Percentiles rank a stretch among this genome's conserved stretches.
Evolutionary conservation across 2,888 invertebrate species (phyloP).

Genomic region (Idaea biselata): DNA sequence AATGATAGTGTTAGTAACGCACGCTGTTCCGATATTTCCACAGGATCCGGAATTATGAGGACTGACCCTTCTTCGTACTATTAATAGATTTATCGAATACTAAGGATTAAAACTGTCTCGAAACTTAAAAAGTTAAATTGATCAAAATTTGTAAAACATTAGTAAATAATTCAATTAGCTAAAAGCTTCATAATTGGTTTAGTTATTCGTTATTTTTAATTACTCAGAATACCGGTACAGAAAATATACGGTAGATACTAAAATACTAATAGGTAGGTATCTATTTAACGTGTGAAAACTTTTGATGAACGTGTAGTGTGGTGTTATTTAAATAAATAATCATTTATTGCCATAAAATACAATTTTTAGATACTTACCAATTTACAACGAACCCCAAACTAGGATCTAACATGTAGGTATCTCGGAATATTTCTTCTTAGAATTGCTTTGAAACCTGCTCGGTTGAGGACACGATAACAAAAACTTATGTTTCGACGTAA

Average conservation of each 20-base stretch:
- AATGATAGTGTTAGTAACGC: too few species aligned
- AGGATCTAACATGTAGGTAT: too few species aligned
- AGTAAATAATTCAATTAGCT: not conserved
- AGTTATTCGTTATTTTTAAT: not conserved
- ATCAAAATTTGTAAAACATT: not conserved
- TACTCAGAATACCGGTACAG: not conserved
- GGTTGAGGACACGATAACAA: not conserved
- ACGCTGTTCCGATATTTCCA: too few species aligned
- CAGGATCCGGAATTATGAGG: too few species aligned
- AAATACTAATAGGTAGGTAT: not conserved
- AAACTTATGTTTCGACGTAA: not conserved
- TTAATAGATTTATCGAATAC: too few species aligned
- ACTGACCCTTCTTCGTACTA: too few species aligned
- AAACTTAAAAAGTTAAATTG: not conserved
- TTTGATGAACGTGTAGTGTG: not conserved
- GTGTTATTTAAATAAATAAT: too few species aligned
- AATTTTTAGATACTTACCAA: too few species aligned
- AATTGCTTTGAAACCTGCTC: not conserved
- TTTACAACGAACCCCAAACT: too few species aligned
- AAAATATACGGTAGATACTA: not conserved
- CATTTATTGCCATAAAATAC: too few species aligned
- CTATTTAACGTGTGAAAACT: not conserved
- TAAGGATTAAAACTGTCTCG: not conserved
- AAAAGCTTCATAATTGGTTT: not conserved
- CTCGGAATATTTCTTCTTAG: not conserved